Evolutionary conservation across 1,140 invertebrate genomes (phyloP).

Genomic region (Cepaea nemoralis): DNA sequence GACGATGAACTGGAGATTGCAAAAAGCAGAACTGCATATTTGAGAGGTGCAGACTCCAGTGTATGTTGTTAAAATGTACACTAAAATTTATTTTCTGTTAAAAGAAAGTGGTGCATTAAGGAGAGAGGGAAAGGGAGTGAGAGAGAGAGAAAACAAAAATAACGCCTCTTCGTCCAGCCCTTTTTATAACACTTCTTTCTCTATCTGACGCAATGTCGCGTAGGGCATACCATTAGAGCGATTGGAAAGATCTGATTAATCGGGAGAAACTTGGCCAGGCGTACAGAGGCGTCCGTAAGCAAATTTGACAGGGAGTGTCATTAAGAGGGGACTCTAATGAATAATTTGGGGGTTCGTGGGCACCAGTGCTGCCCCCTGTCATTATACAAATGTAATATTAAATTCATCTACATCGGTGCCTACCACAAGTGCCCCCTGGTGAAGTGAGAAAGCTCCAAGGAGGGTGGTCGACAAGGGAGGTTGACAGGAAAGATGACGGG

Average conservation of each 20-base stretch:
- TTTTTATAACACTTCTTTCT: background rate
- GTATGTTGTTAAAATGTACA: too few species aligned
- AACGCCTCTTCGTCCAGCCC: background rate
- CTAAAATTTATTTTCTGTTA: too few species aligned
- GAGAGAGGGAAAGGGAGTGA: too few species aligned
- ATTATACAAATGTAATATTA: conserved; percentile 55
- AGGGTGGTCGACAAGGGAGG: background rate
- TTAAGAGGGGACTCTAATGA: conserved; percentile 48
- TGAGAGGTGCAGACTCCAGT: too few species aligned
- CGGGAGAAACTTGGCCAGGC: conserved; percentile 47
- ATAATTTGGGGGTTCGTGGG: conserved; percentile 48
- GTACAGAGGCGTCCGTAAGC: conserved; percentile 46
- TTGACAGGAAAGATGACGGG: background rate
- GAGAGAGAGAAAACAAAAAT: background rate
- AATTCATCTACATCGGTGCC: conserved; percentile 50
- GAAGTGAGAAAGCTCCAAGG: background rate
- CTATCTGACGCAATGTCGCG: conserved; percentile 46
- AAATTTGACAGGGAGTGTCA: conserved; percentile 55
- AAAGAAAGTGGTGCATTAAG: too few species aligned
- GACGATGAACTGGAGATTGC: too few species aligned
- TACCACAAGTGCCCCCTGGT: background rate
- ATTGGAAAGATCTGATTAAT: conserved; percentile 57
- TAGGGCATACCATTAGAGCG: conserved; percentile 47
- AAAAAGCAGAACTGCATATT: too few species aligned
- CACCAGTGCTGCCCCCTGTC: conserved; percentile 44